Percentiles rank a stretch among this genome's conserved stretches.
phyloP scores from a whole-genome alignment of 2,113 vertebrate species.

The Lonchura striata region DNA sequence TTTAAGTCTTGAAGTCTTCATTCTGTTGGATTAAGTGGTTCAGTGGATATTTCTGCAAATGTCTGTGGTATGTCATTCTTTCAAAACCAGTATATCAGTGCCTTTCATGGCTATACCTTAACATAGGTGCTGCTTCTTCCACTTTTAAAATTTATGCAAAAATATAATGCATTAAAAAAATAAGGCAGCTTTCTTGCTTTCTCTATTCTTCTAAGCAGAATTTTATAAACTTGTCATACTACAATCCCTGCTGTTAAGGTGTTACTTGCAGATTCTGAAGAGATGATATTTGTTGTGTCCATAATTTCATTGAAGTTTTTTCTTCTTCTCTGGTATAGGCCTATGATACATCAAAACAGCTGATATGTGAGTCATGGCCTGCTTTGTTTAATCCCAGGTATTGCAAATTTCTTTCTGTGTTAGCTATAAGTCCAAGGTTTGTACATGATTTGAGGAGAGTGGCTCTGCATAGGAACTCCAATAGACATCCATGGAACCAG shows the following conservation, averaged over 20 bases:
- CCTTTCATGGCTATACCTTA: neutral
- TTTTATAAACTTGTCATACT: neutral
- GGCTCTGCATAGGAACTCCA: neutral
- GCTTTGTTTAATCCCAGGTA: neutral
- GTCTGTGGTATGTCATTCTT: neutral
- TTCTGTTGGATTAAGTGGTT: neutral
- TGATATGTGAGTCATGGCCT: neutral
- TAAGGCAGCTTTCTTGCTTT: neutral
- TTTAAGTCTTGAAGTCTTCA: neutral
- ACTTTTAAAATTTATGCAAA: neutral
- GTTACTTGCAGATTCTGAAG: neutral
- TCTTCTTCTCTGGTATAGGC: neutral
- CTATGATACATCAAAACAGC: neutral
- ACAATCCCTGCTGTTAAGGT: neutral
- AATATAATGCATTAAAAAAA: neutral
- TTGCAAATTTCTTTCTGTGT: neutral
- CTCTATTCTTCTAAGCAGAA: neutral
- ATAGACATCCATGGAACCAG: neutral
- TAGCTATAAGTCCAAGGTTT: neutral
- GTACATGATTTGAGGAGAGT: neutral
- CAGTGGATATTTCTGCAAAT: neutral
- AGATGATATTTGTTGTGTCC: neutral
- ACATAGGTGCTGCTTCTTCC: neutral
- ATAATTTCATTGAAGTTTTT: neutral
- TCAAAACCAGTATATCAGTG: neutral